These are phyloP conservation scores for Pristiophorus japonicus DNA, from an alignment of 2,113 vertebrate species.

Conservation along the genomic window DNA sequence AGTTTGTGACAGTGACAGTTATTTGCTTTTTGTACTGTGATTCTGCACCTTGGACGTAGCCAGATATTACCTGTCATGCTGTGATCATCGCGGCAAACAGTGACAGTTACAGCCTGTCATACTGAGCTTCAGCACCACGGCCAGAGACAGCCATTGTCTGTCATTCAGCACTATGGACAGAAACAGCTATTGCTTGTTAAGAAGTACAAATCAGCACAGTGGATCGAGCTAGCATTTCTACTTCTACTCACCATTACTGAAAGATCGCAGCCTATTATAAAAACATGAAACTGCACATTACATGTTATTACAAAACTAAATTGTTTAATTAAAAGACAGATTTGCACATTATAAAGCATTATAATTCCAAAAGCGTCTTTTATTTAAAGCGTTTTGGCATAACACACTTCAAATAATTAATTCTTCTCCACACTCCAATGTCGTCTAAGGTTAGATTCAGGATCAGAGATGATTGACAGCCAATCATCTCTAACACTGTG, in stretches of 20 bases:
- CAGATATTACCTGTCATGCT: conserved; percentile 58
- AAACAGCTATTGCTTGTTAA: conserved; percentile 55
- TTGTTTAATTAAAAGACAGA: background rate
- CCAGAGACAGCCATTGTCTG: conserved; percentile 59
- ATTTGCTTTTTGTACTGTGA: conserved; percentile 63
- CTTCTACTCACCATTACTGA: background rate
- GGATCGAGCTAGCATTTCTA: background rate
- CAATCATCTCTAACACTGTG: background rate
- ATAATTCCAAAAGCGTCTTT: background rate
- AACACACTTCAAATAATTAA: conserved; percentile 15
- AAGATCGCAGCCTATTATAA: background rate
- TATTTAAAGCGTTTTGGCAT: background rate
- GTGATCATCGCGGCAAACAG: conserved; percentile 54
- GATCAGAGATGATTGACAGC: background rate
- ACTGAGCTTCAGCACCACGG: conserved; percentile 60
- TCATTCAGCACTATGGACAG: conserved; percentile 54
- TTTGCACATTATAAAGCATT: background rate
- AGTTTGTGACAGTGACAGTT: conserved; percentile 57
- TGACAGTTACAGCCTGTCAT: conserved; percentile 59
- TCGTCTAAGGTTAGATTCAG: background rate
- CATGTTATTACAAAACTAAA: background rate
- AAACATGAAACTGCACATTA: background rate
- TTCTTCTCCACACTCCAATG: background rate
- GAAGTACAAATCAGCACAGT: background rate
- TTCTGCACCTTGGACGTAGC: conserved; percentile 60